These are phyloP conservation scores for Oncorhynchus nerka DNA, from an alignment of 2,113 vertebrate species.

Conservation along the genomic window DNA sequence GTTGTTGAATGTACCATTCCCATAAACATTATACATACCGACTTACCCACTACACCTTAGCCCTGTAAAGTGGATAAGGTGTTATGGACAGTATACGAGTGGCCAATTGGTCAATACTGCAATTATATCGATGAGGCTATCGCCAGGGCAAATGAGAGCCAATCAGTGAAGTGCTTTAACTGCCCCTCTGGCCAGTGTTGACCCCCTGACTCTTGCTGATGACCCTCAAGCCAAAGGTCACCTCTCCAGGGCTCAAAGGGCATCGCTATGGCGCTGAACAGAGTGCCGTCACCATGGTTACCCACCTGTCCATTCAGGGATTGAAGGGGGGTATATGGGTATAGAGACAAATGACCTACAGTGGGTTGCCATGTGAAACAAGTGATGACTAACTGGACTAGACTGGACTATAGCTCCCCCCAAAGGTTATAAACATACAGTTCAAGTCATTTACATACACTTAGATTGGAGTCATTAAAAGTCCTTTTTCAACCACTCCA, in stretches of 20 bases:
- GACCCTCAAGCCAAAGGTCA: constrained; percentile 64
- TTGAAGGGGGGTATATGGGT: not conserved
- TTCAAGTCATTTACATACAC: too few relatives aligned
- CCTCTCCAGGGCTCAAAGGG: constrained; percentile 60
- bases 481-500: too few relatives aligned
- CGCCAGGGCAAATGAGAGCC: constrained; percentile 70
- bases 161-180: constrained; percentile 75
- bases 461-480: too few relatives aligned
- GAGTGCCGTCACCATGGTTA: constrained; percentile 43
- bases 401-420: too few relatives aligned
- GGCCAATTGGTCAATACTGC: constrained; percentile 67
- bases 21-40: constrained; percentile 7
- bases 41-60: constrained; percentile 12
- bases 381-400: too few relatives aligned
- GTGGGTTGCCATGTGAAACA: too few relatives aligned
- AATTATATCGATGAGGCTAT: constrained; percentile 72
- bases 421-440: too few relatives aligned
- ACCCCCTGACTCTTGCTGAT: constrained; percentile 60
- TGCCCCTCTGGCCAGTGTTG: constrained; percentile 62
- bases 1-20: not conserved
- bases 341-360: too few relatives aligned
- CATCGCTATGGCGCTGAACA: constrained; percentile 45
- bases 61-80: constrained; percentile 42
- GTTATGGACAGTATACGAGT: constrained; percentile 55
- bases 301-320: constrained; percentile 1